phyloP scores from a whole-genome alignment of 2,113 vertebrate species.

The Centropristis striata region DNA sequence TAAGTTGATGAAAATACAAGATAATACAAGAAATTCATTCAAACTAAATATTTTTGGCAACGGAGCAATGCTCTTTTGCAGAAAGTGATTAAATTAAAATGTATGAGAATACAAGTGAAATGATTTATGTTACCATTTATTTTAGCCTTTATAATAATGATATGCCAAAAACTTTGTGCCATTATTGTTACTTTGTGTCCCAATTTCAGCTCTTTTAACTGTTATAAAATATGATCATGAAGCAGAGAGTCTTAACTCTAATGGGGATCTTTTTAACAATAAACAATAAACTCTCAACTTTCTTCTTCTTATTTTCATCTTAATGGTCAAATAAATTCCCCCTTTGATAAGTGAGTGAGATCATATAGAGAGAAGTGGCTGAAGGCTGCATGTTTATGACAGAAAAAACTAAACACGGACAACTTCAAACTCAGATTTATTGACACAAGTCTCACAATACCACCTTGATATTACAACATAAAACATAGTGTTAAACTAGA shows the following conservation, averaged over 20 bases:
- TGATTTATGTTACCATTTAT: not conserved
- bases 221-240: not conserved
- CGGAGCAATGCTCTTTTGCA: not conserved
- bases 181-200: conserved; percentile 9
- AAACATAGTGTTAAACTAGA: not conserved
- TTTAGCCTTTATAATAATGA: not conserved
- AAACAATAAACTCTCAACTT: too few species aligned
- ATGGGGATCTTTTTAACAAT: too few species aligned
- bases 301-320: not conserved
- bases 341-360: too few species aligned
- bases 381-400: not conserved
- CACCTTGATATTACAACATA: not conserved
- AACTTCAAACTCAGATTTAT: not conserved
- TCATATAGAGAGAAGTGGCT: too few species aligned
- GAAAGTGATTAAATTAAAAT: not conserved
- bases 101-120: not conserved
- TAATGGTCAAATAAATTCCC: not conserved
- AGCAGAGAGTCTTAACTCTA: too few species aligned
- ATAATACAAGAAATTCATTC: not conserved
- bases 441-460: not conserved
- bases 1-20: not conserved
- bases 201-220: not conserved
- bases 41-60: not conserved
- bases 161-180: not conserved
- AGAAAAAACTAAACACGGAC: not conserved